Evolutionary conservation across 2,888 invertebrate species (phyloP).

Genomic region (Cheilosia grossa): DNA sequence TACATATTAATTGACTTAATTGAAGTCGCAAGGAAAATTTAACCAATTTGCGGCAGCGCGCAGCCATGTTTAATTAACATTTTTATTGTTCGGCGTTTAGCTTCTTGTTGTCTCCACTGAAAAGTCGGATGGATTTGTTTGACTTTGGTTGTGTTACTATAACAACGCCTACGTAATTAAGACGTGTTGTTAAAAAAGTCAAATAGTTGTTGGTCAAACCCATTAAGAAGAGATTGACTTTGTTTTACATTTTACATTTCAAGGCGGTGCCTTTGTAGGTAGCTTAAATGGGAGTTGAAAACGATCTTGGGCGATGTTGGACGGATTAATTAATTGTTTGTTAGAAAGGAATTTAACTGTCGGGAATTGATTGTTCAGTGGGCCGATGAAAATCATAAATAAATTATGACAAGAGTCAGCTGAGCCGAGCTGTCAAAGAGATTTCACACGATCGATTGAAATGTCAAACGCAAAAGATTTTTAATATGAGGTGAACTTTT

Average conservation of each 20-base stretch:
- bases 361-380: neutral
- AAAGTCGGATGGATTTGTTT: constrained; percentile 35
- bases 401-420: no score
- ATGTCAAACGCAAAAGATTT: no score
- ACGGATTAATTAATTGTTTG: constrained; percentile 25
- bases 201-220: neutral
- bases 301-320: constrained; percentile 45
- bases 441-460: no score
- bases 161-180: constrained; percentile 48
- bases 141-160: neutral
- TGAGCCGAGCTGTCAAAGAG: no score
- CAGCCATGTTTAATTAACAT: constrained; percentile 48
- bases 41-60: constrained; percentile 43
- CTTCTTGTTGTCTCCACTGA: constrained; percentile 27
- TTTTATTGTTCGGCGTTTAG: constrained; percentile 60
- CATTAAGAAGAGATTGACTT: constrained; percentile 34
- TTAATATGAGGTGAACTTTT: no score
- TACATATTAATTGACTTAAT: constrained; percentile 59
- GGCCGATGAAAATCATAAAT: no score
- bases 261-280: constrained; percentile 37
- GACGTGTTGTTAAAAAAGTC: constrained; percentile 23
- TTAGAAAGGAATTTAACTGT: neutral
- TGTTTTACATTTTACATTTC: neutral
- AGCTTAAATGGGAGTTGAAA: constrained; percentile 35
- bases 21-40: constrained; percentile 62